These are phyloP conservation scores for Eupithecia subfuscata DNA, from an alignment of 2,888 invertebrate species.

Conservation along the genomic window DNA sequence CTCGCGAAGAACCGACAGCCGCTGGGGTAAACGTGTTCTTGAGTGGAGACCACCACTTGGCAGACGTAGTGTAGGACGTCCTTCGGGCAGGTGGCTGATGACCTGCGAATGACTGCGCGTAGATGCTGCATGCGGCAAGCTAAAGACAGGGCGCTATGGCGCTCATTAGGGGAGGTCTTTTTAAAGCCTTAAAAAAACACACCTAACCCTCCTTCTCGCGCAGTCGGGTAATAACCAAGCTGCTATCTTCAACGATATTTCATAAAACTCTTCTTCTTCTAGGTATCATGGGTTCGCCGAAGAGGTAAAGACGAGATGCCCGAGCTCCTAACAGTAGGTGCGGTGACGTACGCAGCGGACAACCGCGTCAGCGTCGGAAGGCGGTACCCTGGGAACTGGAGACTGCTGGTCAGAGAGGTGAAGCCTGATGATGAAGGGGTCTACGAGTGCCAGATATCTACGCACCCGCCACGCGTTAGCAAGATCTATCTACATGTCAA, in stretches of 20 bases:
- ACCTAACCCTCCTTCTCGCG: no score
- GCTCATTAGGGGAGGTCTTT: no score
- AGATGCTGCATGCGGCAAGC: no score
- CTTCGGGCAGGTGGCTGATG: no score
- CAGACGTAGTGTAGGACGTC: no score
- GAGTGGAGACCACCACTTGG: no score
- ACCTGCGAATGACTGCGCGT: no score
- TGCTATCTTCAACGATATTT: background rate
- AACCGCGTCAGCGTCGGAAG: conserved; percentile 86
- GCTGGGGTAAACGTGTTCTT: no score
- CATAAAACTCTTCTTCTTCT: conserved; percentile 13
- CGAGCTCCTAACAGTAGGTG: conserved; percentile 87
- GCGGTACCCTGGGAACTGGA: conserved; percentile 86
- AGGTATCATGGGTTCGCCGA: conserved; percentile 89
- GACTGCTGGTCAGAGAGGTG: conserved; percentile 86
- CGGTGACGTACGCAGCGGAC: conserved; percentile 88
- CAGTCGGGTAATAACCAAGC: background rate
- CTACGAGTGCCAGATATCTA: conserved; percentile 89
- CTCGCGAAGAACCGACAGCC: no score
- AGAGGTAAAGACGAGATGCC: conserved; percentile 84
- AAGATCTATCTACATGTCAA: conserved; percentile 87
- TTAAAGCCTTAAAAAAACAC: no score
- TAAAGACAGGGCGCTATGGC: no score
- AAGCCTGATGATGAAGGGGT: conserved; percentile 87
- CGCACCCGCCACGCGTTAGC: conserved; percentile 88